Conservation (phyloP, 2,113 vertebrate species). For the Cromileptes altivelis region DNA sequence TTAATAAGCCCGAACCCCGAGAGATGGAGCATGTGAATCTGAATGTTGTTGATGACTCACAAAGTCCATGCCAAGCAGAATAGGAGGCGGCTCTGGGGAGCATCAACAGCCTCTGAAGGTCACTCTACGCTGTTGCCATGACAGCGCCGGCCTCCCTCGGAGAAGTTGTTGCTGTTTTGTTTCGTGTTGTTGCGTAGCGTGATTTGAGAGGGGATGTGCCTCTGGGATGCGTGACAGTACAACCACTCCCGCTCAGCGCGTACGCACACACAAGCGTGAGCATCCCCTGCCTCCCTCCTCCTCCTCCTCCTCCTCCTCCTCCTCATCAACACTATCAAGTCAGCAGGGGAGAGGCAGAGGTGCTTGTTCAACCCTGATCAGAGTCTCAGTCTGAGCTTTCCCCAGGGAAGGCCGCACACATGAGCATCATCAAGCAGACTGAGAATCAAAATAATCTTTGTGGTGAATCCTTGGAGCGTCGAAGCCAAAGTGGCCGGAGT, state of each 20-base stretch:
- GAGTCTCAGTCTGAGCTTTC: slow-evolving; percentile 42
- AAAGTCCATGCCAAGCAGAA: slow-evolving; percentile 71
- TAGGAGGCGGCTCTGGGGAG: slow-evolving; percentile 70
- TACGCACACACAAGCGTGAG: slow-evolving; percentile 32
- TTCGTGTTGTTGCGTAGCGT: slow-evolving; percentile 35
- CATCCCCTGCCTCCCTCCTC: background rate
- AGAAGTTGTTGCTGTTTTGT: slow-evolving; percentile 50
- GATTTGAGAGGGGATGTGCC: slow-evolving; percentile 44
- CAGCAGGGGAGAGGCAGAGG: slow-evolving; percentile 70
- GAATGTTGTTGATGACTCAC: slow-evolving; percentile 78
- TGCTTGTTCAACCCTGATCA: slow-evolving; percentile 70
- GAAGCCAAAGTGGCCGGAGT: slow-evolving; percentile 40
- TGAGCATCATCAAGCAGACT: background rate
- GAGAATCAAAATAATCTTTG: slow-evolving; percentile 22
- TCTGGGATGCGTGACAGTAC: slow-evolving; percentile 33
- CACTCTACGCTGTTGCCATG: slow-evolving; percentile 78
- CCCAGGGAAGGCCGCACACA: slow-evolving; percentile 25
- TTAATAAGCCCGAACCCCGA: slow-evolving; percentile 62
- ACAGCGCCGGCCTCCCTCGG: slow-evolving; percentile 66
- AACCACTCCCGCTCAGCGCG: slow-evolving; percentile 4
- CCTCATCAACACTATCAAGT: slow-evolving; percentile 49
- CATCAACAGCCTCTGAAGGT: slow-evolving; percentile 78
- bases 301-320: slow-evolving; percentile 41
- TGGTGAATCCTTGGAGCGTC: slow-evolving; percentile 1
- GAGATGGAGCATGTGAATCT: slow-evolving; percentile 69